Conservation (phyloP, 2,113 vertebrate genomes). For the Protobothrops mucrosquamatus region DNA sequence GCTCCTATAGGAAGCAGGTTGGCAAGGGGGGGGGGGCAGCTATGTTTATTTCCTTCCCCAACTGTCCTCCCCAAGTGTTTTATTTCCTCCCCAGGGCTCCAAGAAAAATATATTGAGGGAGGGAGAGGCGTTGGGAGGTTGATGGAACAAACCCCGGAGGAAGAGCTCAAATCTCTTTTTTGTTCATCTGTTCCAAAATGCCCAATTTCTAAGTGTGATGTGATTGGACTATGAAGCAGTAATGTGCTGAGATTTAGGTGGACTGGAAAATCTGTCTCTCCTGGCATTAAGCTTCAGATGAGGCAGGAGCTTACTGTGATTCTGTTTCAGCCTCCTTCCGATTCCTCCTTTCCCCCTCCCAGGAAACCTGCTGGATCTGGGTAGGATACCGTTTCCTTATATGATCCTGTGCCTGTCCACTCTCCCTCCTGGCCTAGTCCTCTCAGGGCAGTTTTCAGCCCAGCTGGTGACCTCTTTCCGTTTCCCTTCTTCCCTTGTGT, state of each 20-base stretch:
- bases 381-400: background rate
- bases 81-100: background rate
- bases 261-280: background rate
- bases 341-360: no score
- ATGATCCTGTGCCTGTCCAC: background rate
- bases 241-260: background rate
- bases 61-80: background rate
- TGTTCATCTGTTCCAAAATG: background rate
- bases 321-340: background rate
- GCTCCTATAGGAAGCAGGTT: background rate
- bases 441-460: background rate
- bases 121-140: background rate
- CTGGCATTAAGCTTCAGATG: background rate
- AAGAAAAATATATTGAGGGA: background rate
- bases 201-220: background rate
- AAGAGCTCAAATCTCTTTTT: background rate
- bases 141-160: background rate
- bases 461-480: slow-evolving; percentile 8
- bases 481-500: background rate
- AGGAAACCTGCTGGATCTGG: background rate
- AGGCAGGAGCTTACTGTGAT: background rate
- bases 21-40: background rate
- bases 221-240: background rate
- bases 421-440: background rate
- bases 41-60: background rate